Base-by-base conservation (phyloP, 2,113 vertebrate species). In the Phyllostomus hastatus region DNA sequence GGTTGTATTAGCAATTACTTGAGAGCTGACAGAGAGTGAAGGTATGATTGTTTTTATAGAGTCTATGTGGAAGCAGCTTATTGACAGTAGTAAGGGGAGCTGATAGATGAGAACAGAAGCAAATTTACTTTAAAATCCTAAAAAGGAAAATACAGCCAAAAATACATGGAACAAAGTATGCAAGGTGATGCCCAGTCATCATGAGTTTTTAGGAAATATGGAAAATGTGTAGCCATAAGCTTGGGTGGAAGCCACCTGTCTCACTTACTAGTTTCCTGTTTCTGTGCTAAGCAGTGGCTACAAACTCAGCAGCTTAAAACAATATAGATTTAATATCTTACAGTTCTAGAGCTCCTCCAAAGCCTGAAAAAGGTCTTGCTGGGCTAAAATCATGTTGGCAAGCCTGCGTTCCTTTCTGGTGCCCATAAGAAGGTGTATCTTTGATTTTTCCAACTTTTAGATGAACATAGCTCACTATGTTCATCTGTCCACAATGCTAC, bases 21-120 rank as follows among this genome's bases (percentile, higher is more conserved):
- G 1, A 19, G 2, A 81, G n/a, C 6, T 16, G 16, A 35, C 7
- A 12, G 1, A 9, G 16, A 31, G 7, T 6, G 9, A 72, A 10
- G 43, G 22, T 4, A 33, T 22, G 17, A 33, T 3, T 26, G 2
- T 35, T 14, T 31, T 43, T 5, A 7, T 12, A 26, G 59, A 17
- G 22, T 38, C 28, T 22, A 52, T 38, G 35, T 19, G 22, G 43
- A 61, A 64, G 17, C 46, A 48, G 14, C 12, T 3, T 38, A 24
- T 28, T 85, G 17, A 31, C 10, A 16, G 35, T 50, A 8, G 28
- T 2, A 17, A 38, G 20, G 22, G 52, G 24, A 31, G 31, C 14
- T 24, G 70, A 41, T 3, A 6, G 24, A 6, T 26, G 19, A 57
- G 35, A 52, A 33, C 8, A 67, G 7, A 57, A 31, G 57, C 28